Percentiles rank a stretch among this genome's conserved stretches.
These are phyloP conservation scores for Agrilus cyanescens DNA, from an alignment of 2,888 invertebrate genomes.

Conservation along the genomic window DNA sequence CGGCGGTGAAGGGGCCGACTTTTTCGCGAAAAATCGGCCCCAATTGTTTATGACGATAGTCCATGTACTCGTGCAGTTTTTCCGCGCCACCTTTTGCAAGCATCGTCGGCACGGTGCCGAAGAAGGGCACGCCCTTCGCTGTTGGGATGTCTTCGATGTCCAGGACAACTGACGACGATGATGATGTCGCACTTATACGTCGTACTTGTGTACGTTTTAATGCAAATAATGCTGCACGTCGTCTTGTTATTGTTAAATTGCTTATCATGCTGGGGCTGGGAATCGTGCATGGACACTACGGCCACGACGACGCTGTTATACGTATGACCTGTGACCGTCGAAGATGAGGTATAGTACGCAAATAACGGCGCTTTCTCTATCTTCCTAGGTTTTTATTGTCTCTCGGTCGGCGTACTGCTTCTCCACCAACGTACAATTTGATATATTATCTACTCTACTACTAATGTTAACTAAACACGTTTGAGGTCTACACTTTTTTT, in stretches of 20 bases:
- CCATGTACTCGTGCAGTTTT: constrained; percentile 62
- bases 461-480: too few relatives aligned
- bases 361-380: constrained; percentile 14
- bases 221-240: too few relatives aligned
- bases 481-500: too few relatives aligned
- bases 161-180: neutral
- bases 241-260: too few relatives aligned
- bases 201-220: too few relatives aligned
- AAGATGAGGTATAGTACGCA: constrained; percentile 14
- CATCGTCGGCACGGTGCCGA: constrained; percentile 37
- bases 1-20: constrained; percentile 57
- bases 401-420: too few relatives aligned
- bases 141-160: constrained; percentile 31
- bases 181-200: neutral
- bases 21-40: constrained; percentile 74
- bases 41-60: constrained; percentile 55
- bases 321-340: constrained; percentile 15
- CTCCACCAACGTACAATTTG: too few relatives aligned
- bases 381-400: constrained; percentile 9
- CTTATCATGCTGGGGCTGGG: too few relatives aligned
- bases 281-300: too few relatives aligned
- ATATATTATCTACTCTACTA: too few relatives aligned
- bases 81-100: constrained; percentile 46
- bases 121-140: constrained; percentile 34
- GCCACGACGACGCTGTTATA: neutral